A percentile compares a stretch with the other conserved stretches of the same genome.
phyloP scores from a whole-genome alignment of 2,888 invertebrate genomes.

The Tipula confusa region DNA sequence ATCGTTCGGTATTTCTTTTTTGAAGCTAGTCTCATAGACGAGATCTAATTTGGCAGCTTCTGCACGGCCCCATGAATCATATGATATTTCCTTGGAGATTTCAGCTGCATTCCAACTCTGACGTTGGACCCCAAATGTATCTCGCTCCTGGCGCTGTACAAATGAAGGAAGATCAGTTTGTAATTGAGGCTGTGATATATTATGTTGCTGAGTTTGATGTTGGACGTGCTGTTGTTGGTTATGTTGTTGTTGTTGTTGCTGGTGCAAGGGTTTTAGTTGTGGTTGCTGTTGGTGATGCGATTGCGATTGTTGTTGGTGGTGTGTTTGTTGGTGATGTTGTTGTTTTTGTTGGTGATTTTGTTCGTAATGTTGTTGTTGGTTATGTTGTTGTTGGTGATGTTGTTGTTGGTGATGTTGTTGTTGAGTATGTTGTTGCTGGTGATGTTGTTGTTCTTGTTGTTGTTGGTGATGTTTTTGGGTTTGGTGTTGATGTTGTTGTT shows the following conservation, averaged over 20 bases:
- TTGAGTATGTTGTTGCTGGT: constrained; percentile 49
- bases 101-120: constrained; percentile 57
- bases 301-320: constrained; percentile 58
- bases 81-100: constrained; percentile 52
- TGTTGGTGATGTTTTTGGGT: constrained; percentile 51
- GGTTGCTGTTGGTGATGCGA: constrained; percentile 54
- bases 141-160: constrained; percentile 66
- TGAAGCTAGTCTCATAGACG: constrained; percentile 46
- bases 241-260: constrained; percentile 53
- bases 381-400: constrained; percentile 42
- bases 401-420: constrained; percentile 46
- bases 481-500: constrained; percentile 40
- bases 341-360: constrained; percentile 54
- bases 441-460: constrained; percentile 59
- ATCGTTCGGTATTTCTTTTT: constrained; percentile 45
- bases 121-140: constrained; percentile 65
- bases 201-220: constrained; percentile 39
- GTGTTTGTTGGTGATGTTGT: constrained; percentile 55
- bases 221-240: constrained; percentile 43
- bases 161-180: constrained; percentile 51
- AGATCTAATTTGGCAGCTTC: constrained; percentile 50
- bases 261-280: constrained; percentile 59
- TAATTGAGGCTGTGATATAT: neutral
- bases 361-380: constrained; percentile 49
- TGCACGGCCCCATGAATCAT: constrained; percentile 50